Percentiles rank a stretch among this genome's conserved stretches.
Conservation (phyloP, 2,113 vertebrate species). For the Archocentrus centrarchus region DNA sequence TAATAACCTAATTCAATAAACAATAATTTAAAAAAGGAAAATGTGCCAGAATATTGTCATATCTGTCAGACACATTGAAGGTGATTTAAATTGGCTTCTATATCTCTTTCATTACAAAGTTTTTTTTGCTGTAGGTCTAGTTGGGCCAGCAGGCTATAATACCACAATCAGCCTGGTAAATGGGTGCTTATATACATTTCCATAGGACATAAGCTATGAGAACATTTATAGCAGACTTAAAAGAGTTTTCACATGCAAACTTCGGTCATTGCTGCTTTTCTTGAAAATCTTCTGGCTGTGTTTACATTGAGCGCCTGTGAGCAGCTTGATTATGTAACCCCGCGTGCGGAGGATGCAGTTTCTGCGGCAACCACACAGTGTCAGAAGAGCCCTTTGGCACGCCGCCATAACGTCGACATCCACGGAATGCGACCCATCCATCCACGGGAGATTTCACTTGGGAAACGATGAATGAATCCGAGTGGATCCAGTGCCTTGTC, state of each 20-base stretch:
- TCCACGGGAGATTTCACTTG: neutral
- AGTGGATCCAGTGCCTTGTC: neutral
- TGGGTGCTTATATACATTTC: neutral
- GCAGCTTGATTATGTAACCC: constrained; percentile 7
- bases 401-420: constrained; percentile 17
- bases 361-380: constrained; percentile 56
- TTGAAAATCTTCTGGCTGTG: neutral
- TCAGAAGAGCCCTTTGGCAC: constrained; percentile 73
- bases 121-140: neutral
- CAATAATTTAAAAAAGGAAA: neutral
- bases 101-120: neutral
- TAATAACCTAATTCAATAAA: neutral
- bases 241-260: neutral
- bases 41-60: neutral
- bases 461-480: neutral
- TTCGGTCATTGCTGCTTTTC: no score
- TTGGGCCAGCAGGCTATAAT: neutral
- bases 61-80: neutral
- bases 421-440: neutral
- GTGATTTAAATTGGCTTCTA: neutral
- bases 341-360: constrained; percentile 57
- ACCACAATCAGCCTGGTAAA: neutral
- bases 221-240: neutral
- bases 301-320: neutral
- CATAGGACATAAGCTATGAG: neutral